A percentile compares a stretch with the other conserved stretches of the same genome.
Evolutionary conservation across 2,888 invertebrate species (phyloP).

Genomic region (Drosophila paranaensis): DNA sequence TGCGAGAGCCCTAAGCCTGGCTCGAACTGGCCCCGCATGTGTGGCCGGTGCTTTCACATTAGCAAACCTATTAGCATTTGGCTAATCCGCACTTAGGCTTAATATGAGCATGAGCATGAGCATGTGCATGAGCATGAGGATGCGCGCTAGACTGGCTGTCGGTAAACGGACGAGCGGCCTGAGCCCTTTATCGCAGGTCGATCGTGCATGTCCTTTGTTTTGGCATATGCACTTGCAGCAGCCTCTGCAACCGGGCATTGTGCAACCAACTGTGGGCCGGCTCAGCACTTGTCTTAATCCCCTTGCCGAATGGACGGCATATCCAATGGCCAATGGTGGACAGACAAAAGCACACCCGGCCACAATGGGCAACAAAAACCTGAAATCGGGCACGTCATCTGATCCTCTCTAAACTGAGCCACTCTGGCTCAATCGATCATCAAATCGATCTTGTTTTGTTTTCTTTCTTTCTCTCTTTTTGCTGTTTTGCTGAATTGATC

Average conservation of each 20-base stretch:
- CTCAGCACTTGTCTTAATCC: conserved; percentile 69
- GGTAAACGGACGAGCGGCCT: conserved; percentile 18
- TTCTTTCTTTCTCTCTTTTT: not conserved
- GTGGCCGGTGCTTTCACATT: conserved; percentile 64
- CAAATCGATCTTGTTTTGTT: conserved; percentile 38
- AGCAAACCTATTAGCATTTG: conserved; percentile 72
- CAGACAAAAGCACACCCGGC: conserved; percentile 71
- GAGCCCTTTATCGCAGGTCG: conserved; percentile 69
- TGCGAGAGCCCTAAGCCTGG: conserved; percentile 40
- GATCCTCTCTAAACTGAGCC: conserved; percentile 27
- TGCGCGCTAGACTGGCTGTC: conserved; percentile 61
- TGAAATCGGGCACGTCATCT: conserved; percentile 40
- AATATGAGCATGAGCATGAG: conserved; percentile 27
- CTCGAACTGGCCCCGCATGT: conserved; percentile 26
- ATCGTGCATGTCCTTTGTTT: conserved; percentile 72
- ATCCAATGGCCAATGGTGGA: conserved; percentile 27
- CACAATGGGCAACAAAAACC: conserved; percentile 50
- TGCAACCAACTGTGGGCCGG: conserved; percentile 50
- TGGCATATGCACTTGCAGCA: conserved; percentile 41
- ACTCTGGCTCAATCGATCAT: conserved; percentile 29
- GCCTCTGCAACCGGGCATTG: conserved; percentile 45
- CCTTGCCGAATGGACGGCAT: conserved; percentile 10
- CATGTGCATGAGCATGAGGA: conserved; percentile 2
- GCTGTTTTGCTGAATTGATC: conserved; percentile 70
- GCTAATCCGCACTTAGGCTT: conserved; percentile 71